Base-by-base conservation (phyloP, 64 coral and sea anemone genomes). In the Hydrozoanthus tunicans region DNA sequence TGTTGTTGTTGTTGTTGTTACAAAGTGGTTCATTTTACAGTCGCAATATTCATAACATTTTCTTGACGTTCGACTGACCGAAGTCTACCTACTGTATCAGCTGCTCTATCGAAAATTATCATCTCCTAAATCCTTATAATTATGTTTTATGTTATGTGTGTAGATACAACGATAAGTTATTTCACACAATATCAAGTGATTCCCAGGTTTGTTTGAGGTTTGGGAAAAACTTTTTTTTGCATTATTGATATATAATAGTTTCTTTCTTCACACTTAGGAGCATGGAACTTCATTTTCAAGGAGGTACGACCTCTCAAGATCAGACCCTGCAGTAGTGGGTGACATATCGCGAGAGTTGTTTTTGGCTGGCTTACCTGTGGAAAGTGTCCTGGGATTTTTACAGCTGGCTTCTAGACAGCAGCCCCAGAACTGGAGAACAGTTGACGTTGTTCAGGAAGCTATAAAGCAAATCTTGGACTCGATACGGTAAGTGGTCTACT, bases 261-360 rank as follows among this genome's bases (percentile, higher is more conserved):
- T 26, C 43, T 58, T 69, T 98, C 2, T 77, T 77, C 74, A 4
- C 56, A 61, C 66, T 77, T 72, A 98, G 93, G 91, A 91, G 11
- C 92, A 89, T 23, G 59, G 67, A 89, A 91, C 81, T 25, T 74
- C 89, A 3, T 95, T 91, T 77, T 66, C 96, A 71, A 89, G 89
- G 25, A 80, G 81, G 12, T 98, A 95, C 59, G 96, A 95, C 59
- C 69, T 98, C 7, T 95, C 96, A 7, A 77, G 93, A n/a, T 98
- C 96, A 17, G 83, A 89, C 7, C 96, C 96, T 9, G 59, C 63
- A 13, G 23, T 89, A 80, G 93, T 98, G 14, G 82, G 90, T 68
- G 52, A 90, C 13, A 83, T 98, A 25, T 91, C 90, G 67, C 83
- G 77, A 24, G 88, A 89, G 17, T 85, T 98, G 81, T 59, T 98